phyloP scores from a whole-genome alignment of 2,888 invertebrate genomes.

The Patella depressa region DNA sequence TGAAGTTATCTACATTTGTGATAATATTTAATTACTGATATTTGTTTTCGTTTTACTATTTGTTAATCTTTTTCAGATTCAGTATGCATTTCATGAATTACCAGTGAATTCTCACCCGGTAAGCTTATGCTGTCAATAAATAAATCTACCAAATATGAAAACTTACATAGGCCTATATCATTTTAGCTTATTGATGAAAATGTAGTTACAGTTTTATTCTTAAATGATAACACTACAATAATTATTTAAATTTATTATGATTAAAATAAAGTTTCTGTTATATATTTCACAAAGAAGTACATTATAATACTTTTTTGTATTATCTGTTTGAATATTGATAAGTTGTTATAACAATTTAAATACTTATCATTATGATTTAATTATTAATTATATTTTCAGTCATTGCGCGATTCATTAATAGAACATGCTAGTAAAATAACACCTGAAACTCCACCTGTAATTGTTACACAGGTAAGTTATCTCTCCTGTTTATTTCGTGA shows the following conservation, averaged over 20 bases:
- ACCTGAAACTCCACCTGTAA: conserved; percentile 81
- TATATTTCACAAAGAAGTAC: neutral
- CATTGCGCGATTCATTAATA: conserved; percentile 90
- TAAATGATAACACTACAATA: neutral
- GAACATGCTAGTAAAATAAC: conserved; percentile 76
- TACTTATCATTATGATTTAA: no score
- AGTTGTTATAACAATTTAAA: no score
- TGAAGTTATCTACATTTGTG: no score
- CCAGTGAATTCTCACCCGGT: conserved; percentile 83
- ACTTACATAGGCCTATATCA: no score
- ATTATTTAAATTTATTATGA: neutral
- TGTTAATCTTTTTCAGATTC: conserved; percentile 65
- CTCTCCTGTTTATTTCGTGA: no score
- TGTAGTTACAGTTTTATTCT: neutral
- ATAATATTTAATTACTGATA: neutral
- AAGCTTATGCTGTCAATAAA: conserved; percentile 20
- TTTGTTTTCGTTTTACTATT: neutral
- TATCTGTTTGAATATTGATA: conserved; percentile 16
- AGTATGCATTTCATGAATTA: conserved; percentile 87
- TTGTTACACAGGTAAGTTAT: conserved; percentile 80
- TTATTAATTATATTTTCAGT: conserved; percentile 70
- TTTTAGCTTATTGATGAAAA: no score
- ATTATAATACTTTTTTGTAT: neutral
- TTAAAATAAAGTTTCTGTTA: neutral
- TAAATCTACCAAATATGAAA: no score